Conservation (phyloP, 2,797 vertebrate species). For the Acanthiza pusilla region DNA sequence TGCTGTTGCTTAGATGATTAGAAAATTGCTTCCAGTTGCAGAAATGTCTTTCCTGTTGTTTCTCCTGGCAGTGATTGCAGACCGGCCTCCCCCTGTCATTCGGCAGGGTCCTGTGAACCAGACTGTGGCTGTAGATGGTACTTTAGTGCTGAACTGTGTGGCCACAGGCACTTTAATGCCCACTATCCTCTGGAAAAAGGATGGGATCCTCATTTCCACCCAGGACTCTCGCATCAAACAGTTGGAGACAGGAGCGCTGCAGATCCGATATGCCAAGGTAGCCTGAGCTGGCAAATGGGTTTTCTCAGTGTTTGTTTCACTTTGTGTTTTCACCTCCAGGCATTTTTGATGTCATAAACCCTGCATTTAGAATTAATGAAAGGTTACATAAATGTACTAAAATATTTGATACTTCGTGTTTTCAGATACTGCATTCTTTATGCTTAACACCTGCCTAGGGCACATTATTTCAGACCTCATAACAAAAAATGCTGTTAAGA, state of each 20-base stretch:
- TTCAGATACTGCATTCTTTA: background rate
- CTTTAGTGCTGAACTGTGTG: constrained; percentile 86
- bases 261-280: constrained; percentile 97
- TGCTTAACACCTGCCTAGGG: background rate
- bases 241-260: constrained; percentile 85
- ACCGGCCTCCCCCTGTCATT: constrained; percentile 94
- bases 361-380: constrained; percentile 6
- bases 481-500: background rate
- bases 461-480: constrained; percentile 24
- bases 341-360: background rate
- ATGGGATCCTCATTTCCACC: constrained; percentile 86
- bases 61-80: constrained; percentile 85
- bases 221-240: constrained; percentile 95
- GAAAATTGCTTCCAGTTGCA: constrained; percentile 89
- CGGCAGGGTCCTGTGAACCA: constrained; percentile 95
- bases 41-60: constrained; percentile 78
- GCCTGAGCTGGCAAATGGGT: background rate
- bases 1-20: constrained; percentile 84
- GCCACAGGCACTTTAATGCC: constrained; percentile 86
- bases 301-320: background rate
- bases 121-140: constrained; percentile 93
- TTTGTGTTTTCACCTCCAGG: background rate
- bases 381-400: constrained; percentile 15
- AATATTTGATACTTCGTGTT: background rate
- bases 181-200: constrained; percentile 95